Percentiles rank a stretch among this genome's conserved stretches.
Evolutionary conservation across 2,113 vertebrate genomes (phyloP).

Genomic region (Microcebus tavaratra): DNA sequence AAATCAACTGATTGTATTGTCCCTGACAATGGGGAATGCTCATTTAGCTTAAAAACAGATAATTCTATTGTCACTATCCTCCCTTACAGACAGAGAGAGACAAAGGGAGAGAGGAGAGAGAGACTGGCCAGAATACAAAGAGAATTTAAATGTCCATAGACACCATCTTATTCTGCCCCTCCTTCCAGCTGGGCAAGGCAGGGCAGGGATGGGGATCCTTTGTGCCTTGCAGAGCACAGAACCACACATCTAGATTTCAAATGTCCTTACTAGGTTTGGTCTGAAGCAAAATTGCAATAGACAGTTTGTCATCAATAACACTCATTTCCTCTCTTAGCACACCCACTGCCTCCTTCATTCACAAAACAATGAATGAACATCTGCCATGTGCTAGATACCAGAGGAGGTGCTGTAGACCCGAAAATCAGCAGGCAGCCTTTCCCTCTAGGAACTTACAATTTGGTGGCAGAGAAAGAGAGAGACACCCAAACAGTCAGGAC

Average conservation of each 20-base stretch:
- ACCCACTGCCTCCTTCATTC: not conserved
- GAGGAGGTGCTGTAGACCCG: not conserved
- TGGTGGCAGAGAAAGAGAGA: not conserved
- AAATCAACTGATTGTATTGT: not conserved
- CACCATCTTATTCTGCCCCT: not conserved
- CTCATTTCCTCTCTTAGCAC: not conserved
- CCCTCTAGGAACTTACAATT: not conserved
- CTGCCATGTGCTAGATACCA: not conserved
- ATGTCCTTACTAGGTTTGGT: not conserved
- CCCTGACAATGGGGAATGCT: not conserved
- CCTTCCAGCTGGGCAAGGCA: not conserved
- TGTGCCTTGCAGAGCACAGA: not conserved
- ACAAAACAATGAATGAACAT: not conserved
- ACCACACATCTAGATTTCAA: not conserved
- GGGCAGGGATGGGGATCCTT: accelerated
- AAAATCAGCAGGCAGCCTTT: not conserved
- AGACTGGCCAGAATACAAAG: not conserved
- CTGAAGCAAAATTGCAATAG: not conserved
- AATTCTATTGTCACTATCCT: too few relatives aligned
- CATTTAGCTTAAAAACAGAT: not conserved
- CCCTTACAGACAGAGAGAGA: not conserved
- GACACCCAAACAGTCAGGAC: not conserved
- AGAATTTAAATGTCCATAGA: not conserved
- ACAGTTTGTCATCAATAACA: not conserved
- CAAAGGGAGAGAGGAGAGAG: not conserved